Percentiles rank a stretch among this genome's conserved stretches.
Conservation (phyloP, 1,140 invertebrate genomes). For the Diorhabda sublineata region DNA sequence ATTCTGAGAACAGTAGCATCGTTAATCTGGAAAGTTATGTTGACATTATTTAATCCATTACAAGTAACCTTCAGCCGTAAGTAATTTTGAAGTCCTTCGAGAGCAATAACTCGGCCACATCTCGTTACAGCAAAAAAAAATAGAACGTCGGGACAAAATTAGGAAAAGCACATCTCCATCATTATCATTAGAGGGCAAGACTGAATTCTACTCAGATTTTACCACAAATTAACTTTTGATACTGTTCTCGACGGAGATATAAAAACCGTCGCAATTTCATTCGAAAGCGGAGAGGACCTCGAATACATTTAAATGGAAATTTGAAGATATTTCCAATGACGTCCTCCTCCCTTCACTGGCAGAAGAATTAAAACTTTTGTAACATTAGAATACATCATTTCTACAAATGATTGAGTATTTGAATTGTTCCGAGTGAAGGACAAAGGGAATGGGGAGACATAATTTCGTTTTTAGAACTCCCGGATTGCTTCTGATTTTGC, state of each 20-base stretch:
- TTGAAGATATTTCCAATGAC: slow-evolving; percentile 43
- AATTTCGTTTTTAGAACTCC: slow-evolving; percentile 43
- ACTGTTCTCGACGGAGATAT: slow-evolving; percentile 45
- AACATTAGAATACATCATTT: slow-evolving; percentile 47
- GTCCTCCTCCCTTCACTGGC: slow-evolving; percentile 22
- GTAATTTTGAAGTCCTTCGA: neutral
- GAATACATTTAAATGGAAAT: slow-evolving; percentile 48
- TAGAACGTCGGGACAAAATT: slow-evolving; percentile 31
- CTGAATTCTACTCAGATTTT: slow-evolving; percentile 23
- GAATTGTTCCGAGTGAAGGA: slow-evolving; percentile 30
- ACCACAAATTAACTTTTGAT: slow-evolving; percentile 48
- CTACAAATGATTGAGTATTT: slow-evolving; percentile 47
- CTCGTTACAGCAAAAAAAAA: slow-evolving; percentile 27
- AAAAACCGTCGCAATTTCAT: slow-evolving; percentile 44
- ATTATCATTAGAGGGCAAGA: slow-evolving; percentile 33
- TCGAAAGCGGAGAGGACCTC: slow-evolving; percentile 27
- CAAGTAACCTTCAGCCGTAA: neutral
- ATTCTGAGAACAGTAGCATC: too few relatives aligned
- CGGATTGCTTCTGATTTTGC: slow-evolving; percentile 42
- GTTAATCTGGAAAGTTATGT: too few relatives aligned
- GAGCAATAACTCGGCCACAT: slow-evolving; percentile 1
- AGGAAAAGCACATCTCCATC: slow-evolving; percentile 36
- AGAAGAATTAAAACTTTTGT: slow-evolving; percentile 44
- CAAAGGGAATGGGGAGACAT: slow-evolving; percentile 43
- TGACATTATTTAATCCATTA: too few relatives aligned